Evolutionary conservation across 2,797 vertebrate genomes (phyloP).

Genomic region (Pangasius larnaudii): DNA sequence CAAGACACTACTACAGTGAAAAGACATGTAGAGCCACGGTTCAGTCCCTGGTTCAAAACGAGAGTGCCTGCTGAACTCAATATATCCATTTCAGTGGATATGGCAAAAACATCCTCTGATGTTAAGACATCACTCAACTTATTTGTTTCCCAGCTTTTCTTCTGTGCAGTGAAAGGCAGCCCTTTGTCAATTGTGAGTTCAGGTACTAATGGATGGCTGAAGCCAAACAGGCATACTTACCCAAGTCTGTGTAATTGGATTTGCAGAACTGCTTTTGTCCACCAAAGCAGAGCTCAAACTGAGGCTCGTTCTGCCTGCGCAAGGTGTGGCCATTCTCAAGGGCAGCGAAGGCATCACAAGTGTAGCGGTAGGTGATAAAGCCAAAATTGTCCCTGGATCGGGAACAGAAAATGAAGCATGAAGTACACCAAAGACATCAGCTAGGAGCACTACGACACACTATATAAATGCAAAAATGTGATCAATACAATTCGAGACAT

Average conservation of each 20-base stretch:
- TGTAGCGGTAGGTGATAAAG: slow-evolving; percentile 99
- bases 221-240: slow-evolving; percentile 78
- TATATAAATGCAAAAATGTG: slow-evolving; percentile 73
- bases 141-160: slow-evolving; percentile 40
- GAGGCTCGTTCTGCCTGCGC: slow-evolving; percentile 89
- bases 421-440: slow-evolving; percentile 31
- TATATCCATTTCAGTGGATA: slow-evolving; percentile 49
- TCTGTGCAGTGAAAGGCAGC: slow-evolving; percentile 21
- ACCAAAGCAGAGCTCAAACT: slow-evolving; percentile 97
- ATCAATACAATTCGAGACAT: slow-evolving; percentile 68
- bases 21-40: slow-evolving; percentile 34
- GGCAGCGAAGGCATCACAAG: slow-evolving; percentile 97
- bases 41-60: slow-evolving; percentile 54
- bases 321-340: slow-evolving; percentile 97
- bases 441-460: slow-evolving; percentile 16
- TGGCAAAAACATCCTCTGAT: slow-evolving; percentile 57
- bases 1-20: not conserved
- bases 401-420: slow-evolving; percentile 65
- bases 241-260: slow-evolving; percentile 98
- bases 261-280: slow-evolving; percentile 95
- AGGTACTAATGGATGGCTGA: slow-evolving; percentile 42
- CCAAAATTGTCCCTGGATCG: slow-evolving; percentile 92
- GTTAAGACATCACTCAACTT: slow-evolving; percentile 58
- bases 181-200: slow-evolving; percentile 31
- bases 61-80: slow-evolving; percentile 63